A percentile compares a stretch with the other conserved stretches of the same genome.
These are phyloP conservation scores for Contarinia nasturtii DNA, from an alignment of 1,140 invertebrate species.

Conservation along the genomic window DNA sequence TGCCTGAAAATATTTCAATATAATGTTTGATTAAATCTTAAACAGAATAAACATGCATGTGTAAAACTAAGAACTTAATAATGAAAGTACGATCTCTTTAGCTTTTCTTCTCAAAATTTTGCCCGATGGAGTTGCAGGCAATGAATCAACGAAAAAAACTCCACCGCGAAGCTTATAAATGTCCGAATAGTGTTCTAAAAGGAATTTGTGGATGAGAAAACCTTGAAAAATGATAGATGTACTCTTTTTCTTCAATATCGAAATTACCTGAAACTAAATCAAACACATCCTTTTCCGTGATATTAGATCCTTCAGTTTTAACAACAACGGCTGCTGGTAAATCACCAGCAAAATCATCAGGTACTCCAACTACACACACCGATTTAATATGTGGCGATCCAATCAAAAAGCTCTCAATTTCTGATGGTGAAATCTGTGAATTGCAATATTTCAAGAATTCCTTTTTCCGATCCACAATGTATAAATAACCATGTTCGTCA, in stretches of 20 bases:
- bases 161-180: constrained; percentile 25
- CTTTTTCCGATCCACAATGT: constrained; percentile 39
- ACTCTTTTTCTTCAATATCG: background rate
- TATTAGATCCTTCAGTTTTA: constrained; percentile 12
- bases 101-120: constrained; percentile 25
- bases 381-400: constrained; percentile 18
- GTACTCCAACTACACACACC: constrained; percentile 19
- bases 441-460: constrained; percentile 30
- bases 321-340: constrained; percentile 19
- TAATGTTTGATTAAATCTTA: no score
- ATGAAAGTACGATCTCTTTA: no score
- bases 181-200: constrained; percentile 2
- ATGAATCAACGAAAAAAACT: constrained; percentile 23
- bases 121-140: constrained; percentile 33
- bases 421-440: constrained; percentile 21
- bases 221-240: no score
- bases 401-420: constrained; percentile 19
- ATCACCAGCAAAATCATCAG: constrained; percentile 21
- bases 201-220: background rate
- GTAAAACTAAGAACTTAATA: no score
- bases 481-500: constrained; percentile 30
- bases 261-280: constrained; percentile 15
- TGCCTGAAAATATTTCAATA: no score
- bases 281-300: constrained; percentile 19
- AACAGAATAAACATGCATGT: no score